These are phyloP conservation scores for Hirundo rustica DNA, from an alignment of 2,797 vertebrate genomes.

Conservation along the genomic window DNA sequence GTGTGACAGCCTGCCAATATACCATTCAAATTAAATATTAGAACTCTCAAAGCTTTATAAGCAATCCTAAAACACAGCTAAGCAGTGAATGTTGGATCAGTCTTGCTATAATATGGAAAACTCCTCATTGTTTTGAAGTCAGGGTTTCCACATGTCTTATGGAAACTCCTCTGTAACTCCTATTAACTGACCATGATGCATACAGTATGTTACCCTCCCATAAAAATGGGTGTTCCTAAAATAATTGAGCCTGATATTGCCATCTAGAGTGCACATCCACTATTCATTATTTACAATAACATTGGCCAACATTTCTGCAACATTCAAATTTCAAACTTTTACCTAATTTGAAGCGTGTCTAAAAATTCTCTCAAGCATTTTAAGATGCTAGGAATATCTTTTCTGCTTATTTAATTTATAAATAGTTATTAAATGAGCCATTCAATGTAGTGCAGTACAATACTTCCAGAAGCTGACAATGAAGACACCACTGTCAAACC, in stretches of 20 bases:
- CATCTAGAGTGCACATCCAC: background rate
- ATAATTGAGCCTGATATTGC: background rate
- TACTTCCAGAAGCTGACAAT: constrained; percentile 59
- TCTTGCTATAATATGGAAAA: constrained; percentile 13
- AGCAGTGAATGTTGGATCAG: background rate
- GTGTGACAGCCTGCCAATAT: background rate
- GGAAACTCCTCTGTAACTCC: constrained; percentile 10
- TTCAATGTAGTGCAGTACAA: constrained; percentile 12
- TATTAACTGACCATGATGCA: background rate
- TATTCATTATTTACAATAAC: background rate
- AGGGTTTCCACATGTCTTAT: background rate
- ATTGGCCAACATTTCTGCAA: background rate
- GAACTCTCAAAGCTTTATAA: background rate
- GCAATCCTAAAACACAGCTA: background rate
- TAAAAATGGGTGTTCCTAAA: background rate
- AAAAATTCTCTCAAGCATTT: constrained; percentile 39
- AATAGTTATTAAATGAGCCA: constrained; percentile 61
- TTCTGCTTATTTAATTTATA: constrained; percentile 63
- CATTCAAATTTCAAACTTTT: background rate
- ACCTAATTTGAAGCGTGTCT: background rate
- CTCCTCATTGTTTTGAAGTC: background rate
- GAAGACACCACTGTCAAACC: constrained; percentile 56
- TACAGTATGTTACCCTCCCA: background rate
- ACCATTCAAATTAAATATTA: background rate
- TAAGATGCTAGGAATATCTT: constrained; percentile 34